Evolutionary conservation across 2,888 invertebrate genomes (phyloP), one percentile per base, ranked within the genome.

Genomic region (Heliconius charithonia): DNA sequence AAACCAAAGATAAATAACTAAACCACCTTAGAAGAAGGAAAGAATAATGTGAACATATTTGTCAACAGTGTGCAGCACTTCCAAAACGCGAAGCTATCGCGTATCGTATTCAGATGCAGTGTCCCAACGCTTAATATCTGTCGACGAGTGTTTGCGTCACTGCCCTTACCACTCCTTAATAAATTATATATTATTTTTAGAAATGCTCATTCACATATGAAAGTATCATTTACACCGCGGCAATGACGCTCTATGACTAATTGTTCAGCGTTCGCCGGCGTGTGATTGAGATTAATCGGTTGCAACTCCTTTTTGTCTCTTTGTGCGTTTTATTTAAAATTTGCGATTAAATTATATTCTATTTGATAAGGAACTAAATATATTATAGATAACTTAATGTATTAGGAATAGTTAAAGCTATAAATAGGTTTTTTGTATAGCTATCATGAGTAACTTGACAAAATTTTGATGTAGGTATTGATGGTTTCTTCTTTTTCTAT

Each of bases 171-270:
- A 91, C 91, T 90, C 89, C 90, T 89, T 93, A 91, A 94, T 94
- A 93, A 93, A 94, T 94, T 89, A 89, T 87, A 85, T 90, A 93
- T 94, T 93, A 94, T 93, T 94, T 69, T 94, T 93, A 94, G 93
- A 91, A 92, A 89, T 90, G 86, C 91, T 91, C 93, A 93, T 93
- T 92, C 93, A 93, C 87, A 87, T 88, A 87, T 87, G 86, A 87
- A 86, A 87, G 87, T 89, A 90, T 91, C 87, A 89, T 90, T 90
- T 89, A 89, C 89, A 88, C 87, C 85, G 85, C 86, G 89, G 85
- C 86, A 89, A 88, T 88, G 89, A 90, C 91, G 88, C 87, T 84
- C 87, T 88, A 87, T 89, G 91, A 93, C 86, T 86, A 86, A 87
- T 88, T 87, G 85, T 85, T 85, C 85, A 81, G 76, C 82, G 83